phyloP scores from a whole-genome alignment of 2,797 vertebrate species.

The Pseudochirops cupreus region DNA sequence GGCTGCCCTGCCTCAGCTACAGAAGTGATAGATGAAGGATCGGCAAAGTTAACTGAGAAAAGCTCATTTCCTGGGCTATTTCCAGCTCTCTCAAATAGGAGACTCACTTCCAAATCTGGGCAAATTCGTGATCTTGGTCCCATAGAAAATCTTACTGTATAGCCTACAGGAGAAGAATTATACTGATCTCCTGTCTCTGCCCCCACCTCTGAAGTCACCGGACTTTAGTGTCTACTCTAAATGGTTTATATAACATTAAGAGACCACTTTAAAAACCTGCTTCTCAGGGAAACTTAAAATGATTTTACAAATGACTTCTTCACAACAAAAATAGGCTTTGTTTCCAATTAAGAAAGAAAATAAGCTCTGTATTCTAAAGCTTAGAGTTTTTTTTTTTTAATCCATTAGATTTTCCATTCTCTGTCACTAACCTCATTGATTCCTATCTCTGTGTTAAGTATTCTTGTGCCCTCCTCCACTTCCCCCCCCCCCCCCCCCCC shows the following conservation, averaged over 20 bases:
- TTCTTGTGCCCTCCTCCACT: too few relatives aligned
- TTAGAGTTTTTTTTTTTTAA: neutral
- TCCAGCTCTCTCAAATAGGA: conserved; percentile 3
- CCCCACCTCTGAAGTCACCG: conserved; percentile 8
- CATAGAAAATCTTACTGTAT: neutral
- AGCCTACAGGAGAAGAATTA: conserved; percentile 2
- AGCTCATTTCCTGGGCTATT: neutral
- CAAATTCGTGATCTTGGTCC: neutral
- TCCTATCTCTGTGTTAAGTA: neutral
- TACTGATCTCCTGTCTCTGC: neutral
- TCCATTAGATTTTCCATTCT: conserved; percentile 13
- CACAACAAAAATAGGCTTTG: conserved; percentile 29
- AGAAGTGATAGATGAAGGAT: neutral
- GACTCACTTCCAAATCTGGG: conserved; percentile 22
- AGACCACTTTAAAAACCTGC: conserved; percentile 29
- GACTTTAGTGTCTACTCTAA: conserved; percentile 2
- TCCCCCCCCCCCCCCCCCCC: too few relatives aligned
- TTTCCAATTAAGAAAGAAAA: conserved; percentile 35
- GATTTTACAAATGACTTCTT: conserved; percentile 19
- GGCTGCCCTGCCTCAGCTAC: neutral
- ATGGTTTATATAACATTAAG: neutral
- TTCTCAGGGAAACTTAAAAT: conserved; percentile 36
- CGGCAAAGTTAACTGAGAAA: neutral
- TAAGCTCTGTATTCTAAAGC: conserved; percentile 19
- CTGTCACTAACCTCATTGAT: conserved; percentile 28